Conservation (phyloP, 1,140 invertebrate genomes). For the Zaprionus taronus region DNA sequence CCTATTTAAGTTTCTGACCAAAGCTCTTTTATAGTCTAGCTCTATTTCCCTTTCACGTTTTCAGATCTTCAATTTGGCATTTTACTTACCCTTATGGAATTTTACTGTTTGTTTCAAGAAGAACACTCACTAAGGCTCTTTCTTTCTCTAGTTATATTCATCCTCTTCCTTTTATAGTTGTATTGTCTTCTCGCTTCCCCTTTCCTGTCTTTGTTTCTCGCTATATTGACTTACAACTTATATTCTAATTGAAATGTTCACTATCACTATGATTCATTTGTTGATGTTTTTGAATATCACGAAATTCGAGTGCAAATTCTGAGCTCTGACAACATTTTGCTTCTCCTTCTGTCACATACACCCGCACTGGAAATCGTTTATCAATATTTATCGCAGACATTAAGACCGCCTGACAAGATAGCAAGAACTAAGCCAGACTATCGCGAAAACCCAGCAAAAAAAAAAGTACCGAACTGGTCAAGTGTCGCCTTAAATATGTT, state of each 20-base stretch:
- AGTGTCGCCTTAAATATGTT: slow-evolving; percentile 67
- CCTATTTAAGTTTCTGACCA: no score
- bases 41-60: no score
- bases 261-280: slow-evolving; percentile 25
- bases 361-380: slow-evolving; percentile 53
- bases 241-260: not conserved
- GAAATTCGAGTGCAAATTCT: slow-evolving; percentile 8
- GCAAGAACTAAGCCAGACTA: slow-evolving; percentile 49
- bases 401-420: slow-evolving; percentile 74
- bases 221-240: not conserved
- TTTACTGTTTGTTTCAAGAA: no score
- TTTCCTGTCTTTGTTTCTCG: not conserved
- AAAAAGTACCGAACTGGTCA: slow-evolving; percentile 46
- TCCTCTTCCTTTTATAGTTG: not conserved
- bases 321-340: slow-evolving; percentile 19
- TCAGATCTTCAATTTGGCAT: no score
- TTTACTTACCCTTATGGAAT: no score
- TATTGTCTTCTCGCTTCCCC: not conserved
- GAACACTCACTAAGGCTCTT: not conserved
- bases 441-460: slow-evolving; percentile 12
- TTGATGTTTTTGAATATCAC: slow-evolving; percentile 1
- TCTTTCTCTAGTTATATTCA: not conserved
- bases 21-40: no score
- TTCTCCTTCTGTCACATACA: not conserved
- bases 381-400: slow-evolving; percentile 69